Evolutionary conservation across 2,113 vertebrate genomes (phyloP), one percentile per base, ranked within the genome.

Genomic region (Potamarius usumacintae): DNA sequence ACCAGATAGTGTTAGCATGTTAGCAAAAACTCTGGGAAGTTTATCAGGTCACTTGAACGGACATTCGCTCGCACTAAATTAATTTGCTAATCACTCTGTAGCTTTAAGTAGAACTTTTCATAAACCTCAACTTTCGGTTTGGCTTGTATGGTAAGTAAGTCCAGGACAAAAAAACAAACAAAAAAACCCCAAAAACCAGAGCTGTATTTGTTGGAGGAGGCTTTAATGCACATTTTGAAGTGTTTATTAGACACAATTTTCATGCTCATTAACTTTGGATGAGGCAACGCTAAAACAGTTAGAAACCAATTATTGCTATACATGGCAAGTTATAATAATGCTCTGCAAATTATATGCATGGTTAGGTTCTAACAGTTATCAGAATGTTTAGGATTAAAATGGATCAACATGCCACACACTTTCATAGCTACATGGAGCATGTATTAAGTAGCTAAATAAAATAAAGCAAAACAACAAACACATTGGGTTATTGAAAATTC

Each of bases 231-330:
- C 77, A 87, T 69, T 89, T 58, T 85, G 77, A 89, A 83, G 79
- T 88, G 86, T 86, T 82, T 88, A 87, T 87, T 83, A 88, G 83
- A 85, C 80, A 22, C 48, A 53, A 90, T 86, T 90, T 90, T 80
- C 86, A 83, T 42, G 53, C 84, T 82, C 84, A 90, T 90, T 88
- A 90, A 88, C 7, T 34, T 77, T 83, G 74, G 63, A 86, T 87
- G 89, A 85, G 89, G 76, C 71, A 60, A 77, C 10, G 55, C 86
- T 72, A 88, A 42, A 83, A 90, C 60, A 76, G 60, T 69, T 72
- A 77, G 78, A 85, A 86, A 90, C 83, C 84, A 86, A 90, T 89
- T 89, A 87, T 7, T 50, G 83, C 84, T 86, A 77, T 88, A 83
- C 84, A 88, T 83, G 83, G 53, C 77, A 69, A 72, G 78, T 82